Base-by-base conservation (phyloP, 2,888 invertebrate species). In the Drosophila glabriapex region DNA sequence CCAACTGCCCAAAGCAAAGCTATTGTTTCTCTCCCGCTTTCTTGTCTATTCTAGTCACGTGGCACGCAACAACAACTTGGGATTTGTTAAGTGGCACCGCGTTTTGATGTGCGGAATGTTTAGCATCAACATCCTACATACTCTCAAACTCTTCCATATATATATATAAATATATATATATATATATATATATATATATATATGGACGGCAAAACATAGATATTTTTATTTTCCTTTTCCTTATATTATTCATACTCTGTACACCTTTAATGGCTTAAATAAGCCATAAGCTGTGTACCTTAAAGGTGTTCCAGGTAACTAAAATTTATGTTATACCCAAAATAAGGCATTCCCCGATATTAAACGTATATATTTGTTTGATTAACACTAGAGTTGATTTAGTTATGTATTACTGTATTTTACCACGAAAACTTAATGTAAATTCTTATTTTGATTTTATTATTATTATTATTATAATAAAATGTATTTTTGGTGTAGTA, bases 21-120 rank as follows among this genome's bases (percentile, higher is more conserved):
- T 80, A 90, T 86, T 90, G 89, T 89, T 87, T 83, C 71, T 66
- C 60, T 58, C 41, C 39, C 59, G 43, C 54, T 59, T 33, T 52
- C 61, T 60, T 56, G 52, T 65, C 60, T 69, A 86, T 89, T 82
- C 89, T 64, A 86, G 90, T 87, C 87, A 87, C 87, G 87, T 87
- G 78, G 89, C 87, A 87, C 87, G 87, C 89, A 90, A 90, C 90
- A 87, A 87, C 86, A 87, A 87, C 86, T 90, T 89, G 87, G 89
- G 86, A 87, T 90, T 87, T 87, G 86, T 87, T 90, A 89, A 86
- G 90, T 90, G 85, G 85, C 89, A 81, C 83, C 68, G 75, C 78
- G 71, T 80, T 81, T 86, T 82, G 73, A 83, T 83, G 89, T 83
- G 71, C 80, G 76, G 81, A 75, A 85, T 88, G 88, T 76, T 76